Base-by-base conservation (phyloP, 2,797 vertebrate genomes). In the Uromys caudimaculatus region DNA sequence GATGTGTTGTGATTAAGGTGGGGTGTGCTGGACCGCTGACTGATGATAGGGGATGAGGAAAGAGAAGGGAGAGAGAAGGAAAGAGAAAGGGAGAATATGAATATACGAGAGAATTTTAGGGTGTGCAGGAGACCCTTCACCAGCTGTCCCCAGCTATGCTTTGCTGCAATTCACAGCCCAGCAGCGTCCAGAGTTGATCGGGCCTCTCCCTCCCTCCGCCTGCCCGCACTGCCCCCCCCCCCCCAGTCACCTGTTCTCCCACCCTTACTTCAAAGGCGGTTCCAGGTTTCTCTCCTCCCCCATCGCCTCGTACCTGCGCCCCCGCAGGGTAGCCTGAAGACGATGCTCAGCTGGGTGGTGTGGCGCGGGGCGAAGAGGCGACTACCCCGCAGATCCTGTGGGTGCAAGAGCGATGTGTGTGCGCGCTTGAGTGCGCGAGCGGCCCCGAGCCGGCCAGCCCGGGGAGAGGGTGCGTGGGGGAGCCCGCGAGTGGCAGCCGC, bases 301-400 rank as follows among this genome's bases (percentile, higher is more conserved):
- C 41, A 78, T 64, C 71, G 64, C 91, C 91, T 89, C 41, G 27
- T 97, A 96, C 97, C 97, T 98, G 97, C 97, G 92, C 96, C 94
- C 95, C 87, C 81, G 90, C 90, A 77, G 78, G 96, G 97, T 92
- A 78, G 85, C n/a, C 85, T 29, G 85, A 41, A 56, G 91, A 93
- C 0, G 91, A 47, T 14, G 93, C 77, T 91, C 1, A 35, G 91
- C 94, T 64, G 95, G 81, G 88, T 32, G 13, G 96, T 78, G 77
- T 44, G 17, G 96, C 27, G 64, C 83, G 21, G 69, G 89, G 82
- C 56, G 71, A 67, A 89, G 88, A 75, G 73, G 94, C 93, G 24
- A 77, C 89, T 90, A 91, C 89, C 69, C 91, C 3, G 83, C 69
- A 10, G 89, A 71, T n/a, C 23, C 27, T 2, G 87, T 29, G 93